Base-by-base conservation (phyloP, 2,888 invertebrate genomes). In the Alentia gelatinosa region DNA sequence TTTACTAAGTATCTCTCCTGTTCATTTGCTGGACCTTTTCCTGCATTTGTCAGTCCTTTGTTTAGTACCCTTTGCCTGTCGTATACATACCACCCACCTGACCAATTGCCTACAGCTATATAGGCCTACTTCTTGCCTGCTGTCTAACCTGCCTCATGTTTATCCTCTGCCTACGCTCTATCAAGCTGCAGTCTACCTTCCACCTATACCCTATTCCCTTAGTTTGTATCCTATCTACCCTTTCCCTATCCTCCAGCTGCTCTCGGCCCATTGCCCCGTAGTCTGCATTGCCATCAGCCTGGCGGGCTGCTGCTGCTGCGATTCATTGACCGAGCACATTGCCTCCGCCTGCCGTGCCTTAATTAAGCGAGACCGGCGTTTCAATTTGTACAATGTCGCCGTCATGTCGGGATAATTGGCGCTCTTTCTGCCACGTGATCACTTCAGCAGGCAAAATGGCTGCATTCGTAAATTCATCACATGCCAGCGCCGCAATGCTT, bases 301-400 rank as follows among this genome's bases (percentile, higher is more conserved):
- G 56, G 23, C 56, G n/a, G n/a, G n/a, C 56, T 12, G 1, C 19
- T n/a, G 23, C 56, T 12, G 23, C 56, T n/a, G 1, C 3, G 23
- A 56, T n/a, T 42, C 47, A 7, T 15, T 15, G 47, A 12, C 47
- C 15, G 9, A 12, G 9, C 47, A 42, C 47, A 42, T 15, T 15
- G 23, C 56, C 56, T n/a, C 3, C 12, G 56, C 56, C 5, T n/a
- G 56, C 56, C n/a, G 23, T 19, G 19, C 19, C 56, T 56, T 56
- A 56, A 56, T 56, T 56, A 56, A 56, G 56, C 56, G 56, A 56
- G 56, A n/a, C 56, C 56, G 56, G n/a, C 56, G 56, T 56, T 56
- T 56, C 56, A 56, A 56, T 56, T 56, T 56, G 56, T 56, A 56
- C 56, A 56, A 56, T 56, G 56, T n/a, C 56, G 19, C 56, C 56